Conservation (phyloP, 1,140 invertebrate species). For the Drosophila hydei region DNA sequence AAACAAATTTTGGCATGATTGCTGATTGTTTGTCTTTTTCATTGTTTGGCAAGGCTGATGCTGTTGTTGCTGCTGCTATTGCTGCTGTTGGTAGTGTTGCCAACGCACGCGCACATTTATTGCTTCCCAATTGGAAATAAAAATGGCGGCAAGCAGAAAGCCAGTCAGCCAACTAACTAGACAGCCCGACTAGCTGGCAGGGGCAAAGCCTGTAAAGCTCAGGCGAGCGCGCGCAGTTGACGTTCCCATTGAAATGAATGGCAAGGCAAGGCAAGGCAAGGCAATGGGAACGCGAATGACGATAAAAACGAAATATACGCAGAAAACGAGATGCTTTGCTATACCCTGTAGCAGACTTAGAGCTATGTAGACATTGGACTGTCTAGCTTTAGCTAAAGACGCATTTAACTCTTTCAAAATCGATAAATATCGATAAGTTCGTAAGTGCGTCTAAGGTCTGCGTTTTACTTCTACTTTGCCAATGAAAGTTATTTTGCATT, state of each 20-base stretch:
- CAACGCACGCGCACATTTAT: slow-evolving; percentile 80
- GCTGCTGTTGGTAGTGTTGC: slow-evolving; percentile 46
- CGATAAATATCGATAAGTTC: too few relatives aligned
- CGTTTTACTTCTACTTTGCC: too few relatives aligned
- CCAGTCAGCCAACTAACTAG: slow-evolving; percentile 25
- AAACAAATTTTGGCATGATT: slow-evolving; percentile 83
- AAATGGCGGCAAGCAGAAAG: slow-evolving; percentile 61
- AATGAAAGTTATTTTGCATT: too few relatives aligned
- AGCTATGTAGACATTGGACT: neutral
- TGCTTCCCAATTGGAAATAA: slow-evolving; percentile 81
- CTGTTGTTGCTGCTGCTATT: slow-evolving; percentile 21
- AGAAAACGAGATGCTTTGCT: slow-evolving; percentile 1
- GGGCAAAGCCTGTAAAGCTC: slow-evolving; percentile 3
- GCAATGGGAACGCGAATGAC: slow-evolving; percentile 10
- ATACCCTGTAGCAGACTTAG: neutral
- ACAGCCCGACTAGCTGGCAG: slow-evolving; percentile 12
- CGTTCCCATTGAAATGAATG: slow-evolving; percentile 62
- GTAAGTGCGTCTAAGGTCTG: too few relatives aligned
- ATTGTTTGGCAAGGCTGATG: slow-evolving; percentile 68
- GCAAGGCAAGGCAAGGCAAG: slow-evolving; percentile 17
- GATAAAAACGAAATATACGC: slow-evolving; percentile 34
- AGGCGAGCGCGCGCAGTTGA: slow-evolving; percentile 18
- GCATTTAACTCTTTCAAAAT: too few relatives aligned
- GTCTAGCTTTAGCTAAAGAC: too few relatives aligned
- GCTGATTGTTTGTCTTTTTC: slow-evolving; percentile 82